Conservation (phyloP, 1,140 invertebrate species). For the Liolophura sinensis region DNA sequence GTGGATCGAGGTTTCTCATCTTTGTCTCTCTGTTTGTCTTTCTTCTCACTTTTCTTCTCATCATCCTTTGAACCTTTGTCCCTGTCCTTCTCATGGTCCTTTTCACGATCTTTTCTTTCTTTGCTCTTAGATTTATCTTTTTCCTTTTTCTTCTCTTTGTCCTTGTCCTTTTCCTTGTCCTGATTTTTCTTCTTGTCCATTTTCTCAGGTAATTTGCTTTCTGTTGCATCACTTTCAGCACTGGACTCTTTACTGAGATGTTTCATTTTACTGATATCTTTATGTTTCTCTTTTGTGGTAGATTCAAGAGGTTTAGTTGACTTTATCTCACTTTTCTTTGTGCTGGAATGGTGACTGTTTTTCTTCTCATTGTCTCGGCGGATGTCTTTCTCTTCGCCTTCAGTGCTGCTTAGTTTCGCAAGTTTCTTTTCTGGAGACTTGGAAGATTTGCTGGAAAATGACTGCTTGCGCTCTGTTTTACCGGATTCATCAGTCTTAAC, state of each 20-base stretch:
- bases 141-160: constrained; percentile 23
- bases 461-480: constrained; percentile 27
- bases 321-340: no score
- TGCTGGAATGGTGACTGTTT: no score
- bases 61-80: constrained; percentile 17
- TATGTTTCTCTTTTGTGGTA: not conserved
- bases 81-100: constrained; percentile 11
- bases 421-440: constrained; percentile 5
- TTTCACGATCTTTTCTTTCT: constrained; percentile 8
- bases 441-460: not conserved
- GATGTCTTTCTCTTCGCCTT: constrained; percentile 2
- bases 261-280: not conserved
- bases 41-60: constrained; percentile 30
- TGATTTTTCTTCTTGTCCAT: constrained; percentile 23
- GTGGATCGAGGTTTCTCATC: not conserved
- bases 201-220: constrained; percentile 14
- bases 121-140: constrained; percentile 15
- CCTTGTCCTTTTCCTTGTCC: constrained; percentile 10
- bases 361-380: no score
- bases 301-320: no score
- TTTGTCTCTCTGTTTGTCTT: constrained; percentile 6
- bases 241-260: not conserved
- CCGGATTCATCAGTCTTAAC: constrained; percentile 21
- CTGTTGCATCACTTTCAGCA: not conserved
- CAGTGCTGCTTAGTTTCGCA: not conserved